Evolutionary conservation across 2,888 invertebrate species (phyloP).

Genomic region (Enchytraeus crypticus): DNA sequence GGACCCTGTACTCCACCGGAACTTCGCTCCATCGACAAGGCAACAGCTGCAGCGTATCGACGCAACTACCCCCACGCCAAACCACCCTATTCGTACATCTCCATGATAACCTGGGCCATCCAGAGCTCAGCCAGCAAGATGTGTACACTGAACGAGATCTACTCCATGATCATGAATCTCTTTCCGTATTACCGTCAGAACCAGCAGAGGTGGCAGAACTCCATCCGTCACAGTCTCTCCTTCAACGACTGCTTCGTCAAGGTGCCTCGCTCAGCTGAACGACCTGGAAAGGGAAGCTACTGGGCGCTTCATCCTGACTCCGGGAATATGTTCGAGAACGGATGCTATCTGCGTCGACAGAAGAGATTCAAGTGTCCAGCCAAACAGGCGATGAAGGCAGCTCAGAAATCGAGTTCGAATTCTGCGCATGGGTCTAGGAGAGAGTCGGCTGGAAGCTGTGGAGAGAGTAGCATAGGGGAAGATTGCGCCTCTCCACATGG

Average conservation of each 20-base stretch:
- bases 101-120: constrained; percentile 98
- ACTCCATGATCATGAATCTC: constrained; percentile 97
- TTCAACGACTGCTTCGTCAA: constrained; percentile 99
- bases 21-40: no score
- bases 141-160: constrained; percentile 95
- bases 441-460: neutral
- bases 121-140: constrained; percentile 90
- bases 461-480: neutral
- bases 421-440: neutral
- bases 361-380: constrained; percentile 74
- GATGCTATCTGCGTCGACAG: constrained; percentile 89
- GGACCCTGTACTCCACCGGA: no score
- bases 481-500: neutral
- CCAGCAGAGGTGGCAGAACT: constrained; percentile 98
- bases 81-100: constrained; percentile 90
- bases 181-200: constrained; percentile 98
- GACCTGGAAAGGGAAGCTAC: constrained; percentile 96
- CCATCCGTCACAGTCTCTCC: constrained; percentile 89
- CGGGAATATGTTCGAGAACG: constrained; percentile 99
- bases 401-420: neutral
- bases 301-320: constrained; percentile 98
- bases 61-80: constrained; percentile 78
- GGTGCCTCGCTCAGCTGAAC: constrained; percentile 75
- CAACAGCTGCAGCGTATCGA: no score
- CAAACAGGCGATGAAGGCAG: constrained; percentile 14